Percentiles rank a stretch among this genome's conserved stretches.
phyloP scores from a whole-genome alignment of 2,797 vertebrate genomes.

The Adelosebastes latens region DNA sequence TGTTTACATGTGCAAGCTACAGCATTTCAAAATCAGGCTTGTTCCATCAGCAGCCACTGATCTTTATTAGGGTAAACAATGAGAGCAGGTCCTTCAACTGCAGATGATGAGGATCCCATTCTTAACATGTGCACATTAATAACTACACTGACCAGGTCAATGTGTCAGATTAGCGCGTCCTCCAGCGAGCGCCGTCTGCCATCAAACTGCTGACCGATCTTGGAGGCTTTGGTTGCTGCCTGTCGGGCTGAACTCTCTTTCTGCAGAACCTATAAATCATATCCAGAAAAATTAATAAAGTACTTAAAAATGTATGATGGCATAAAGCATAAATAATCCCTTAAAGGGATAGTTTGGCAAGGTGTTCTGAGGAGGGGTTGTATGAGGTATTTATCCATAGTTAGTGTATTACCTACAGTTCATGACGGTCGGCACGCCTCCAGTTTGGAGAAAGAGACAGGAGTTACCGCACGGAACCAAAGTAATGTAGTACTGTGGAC shows the following conservation, averaged over 20 bases:
- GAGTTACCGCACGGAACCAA: too few relatives aligned
- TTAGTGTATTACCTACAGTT: too few relatives aligned
- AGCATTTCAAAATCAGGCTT: slow-evolving; percentile 1
- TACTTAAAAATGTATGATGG: neutral
- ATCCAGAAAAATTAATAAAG: neutral
- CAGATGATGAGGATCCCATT: neutral
- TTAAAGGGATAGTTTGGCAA: neutral
- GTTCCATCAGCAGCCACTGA: neutral
- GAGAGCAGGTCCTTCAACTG: neutral
- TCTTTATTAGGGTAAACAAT: neutral
- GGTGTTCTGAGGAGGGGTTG: too few relatives aligned
- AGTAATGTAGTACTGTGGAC: too few relatives aligned
- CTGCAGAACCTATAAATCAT: slow-evolving; percentile 45
- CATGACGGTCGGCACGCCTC: too few relatives aligned
- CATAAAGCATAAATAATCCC: neutral
- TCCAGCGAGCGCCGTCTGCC: slow-evolving; percentile 30
- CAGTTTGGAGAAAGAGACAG: too few relatives aligned
- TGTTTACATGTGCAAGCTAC: slow-evolving; percentile 23
- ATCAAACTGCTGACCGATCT: slow-evolving; percentile 38
- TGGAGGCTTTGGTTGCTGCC: slow-evolving; percentile 50
- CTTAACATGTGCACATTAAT: neutral
- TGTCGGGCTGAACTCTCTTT: slow-evolving; percentile 46
- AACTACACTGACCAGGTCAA: neutral
- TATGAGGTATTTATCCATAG: too few relatives aligned
- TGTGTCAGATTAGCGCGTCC: slow-evolving; percentile 25